Evolutionary conservation across 1,140 invertebrate species (phyloP), one percentile per base, ranked within the genome.

Genomic region (Panulirus ornatus): DNA sequence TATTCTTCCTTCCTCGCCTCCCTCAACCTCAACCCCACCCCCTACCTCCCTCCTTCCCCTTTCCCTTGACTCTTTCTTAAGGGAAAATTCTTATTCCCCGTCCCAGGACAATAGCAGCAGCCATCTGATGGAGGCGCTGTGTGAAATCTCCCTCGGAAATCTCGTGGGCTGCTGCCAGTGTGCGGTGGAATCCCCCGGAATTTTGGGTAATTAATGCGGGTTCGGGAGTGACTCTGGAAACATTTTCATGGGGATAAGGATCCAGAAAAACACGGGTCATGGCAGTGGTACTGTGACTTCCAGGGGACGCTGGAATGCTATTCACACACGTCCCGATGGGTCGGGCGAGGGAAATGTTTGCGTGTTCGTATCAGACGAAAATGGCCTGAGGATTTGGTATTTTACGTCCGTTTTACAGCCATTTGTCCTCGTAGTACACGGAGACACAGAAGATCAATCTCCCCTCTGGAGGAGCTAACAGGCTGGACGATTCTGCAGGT

Each of bases 161-260:
- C n/a, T 44, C 75, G 27, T 38, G 5, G 16, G 40, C 16, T 44
- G 36, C 75, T 42, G 75, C 40, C 36, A 38, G 11, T 34, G 2
- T 14, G 75, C 8, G 63, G 1, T 38, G 38, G 14, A 40, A 27
- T 78, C 40, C 36, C 14, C 38, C 42, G 75, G 75, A 78, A 78
- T 78, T 44, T 78, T n/a, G 16, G 75, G 36, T 78, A 78, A 78
- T 78, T 78, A 44, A 78, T 78, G 40, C 40, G 38, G 75, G 38
- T 44, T 38, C 11, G 44, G 36, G 36, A 38, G 42, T 78, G 44
- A 47, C 75, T 78, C 38, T 5, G 40, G 40, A 44, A 38, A 42
- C 38, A 78, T 78, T 78, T 78, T 42, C 36, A 42, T n/a, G 44
- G 75, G 75, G 44, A 42, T 44, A 34, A 38, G 42, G 19, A 44